Percentiles rank a stretch among this genome's conserved stretches.
Evolutionary conservation across 2,888 invertebrate genomes (phyloP).

Genomic region (Venusia cambrica): DNA sequence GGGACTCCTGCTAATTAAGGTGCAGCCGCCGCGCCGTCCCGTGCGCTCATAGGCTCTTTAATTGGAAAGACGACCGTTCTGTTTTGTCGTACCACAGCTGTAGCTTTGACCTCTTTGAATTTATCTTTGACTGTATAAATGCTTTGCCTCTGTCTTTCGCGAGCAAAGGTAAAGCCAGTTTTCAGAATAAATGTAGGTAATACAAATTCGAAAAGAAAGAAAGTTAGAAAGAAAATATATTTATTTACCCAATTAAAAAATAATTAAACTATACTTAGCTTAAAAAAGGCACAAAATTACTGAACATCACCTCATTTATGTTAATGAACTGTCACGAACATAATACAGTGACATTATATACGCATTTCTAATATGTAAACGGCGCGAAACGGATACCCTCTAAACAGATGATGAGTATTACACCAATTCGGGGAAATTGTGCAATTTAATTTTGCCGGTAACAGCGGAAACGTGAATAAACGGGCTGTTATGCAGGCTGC

Average conservation of each 20-base stretch:
- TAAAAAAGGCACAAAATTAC: too few species aligned
- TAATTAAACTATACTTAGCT: too few species aligned
- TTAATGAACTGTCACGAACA: constrained; percentile 14
- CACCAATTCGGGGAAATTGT: constrained; percentile 28
- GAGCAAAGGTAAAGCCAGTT: constrained; percentile 5
- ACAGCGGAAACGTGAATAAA: constrained; percentile 50
- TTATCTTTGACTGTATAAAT: constrained; percentile 16
- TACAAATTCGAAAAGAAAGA: constrained; percentile 10
- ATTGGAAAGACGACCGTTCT: constrained; percentile 52
- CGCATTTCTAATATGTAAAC: constrained; percentile 4
- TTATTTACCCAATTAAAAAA: too few species aligned
- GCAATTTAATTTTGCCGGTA: constrained; percentile 31
- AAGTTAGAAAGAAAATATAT: too few species aligned
- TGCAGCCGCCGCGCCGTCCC: constrained; percentile 43
- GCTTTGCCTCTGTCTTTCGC: constrained; percentile 8
- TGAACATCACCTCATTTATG: constrained; percentile 7
- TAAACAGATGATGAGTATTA: constrained; percentile 22
- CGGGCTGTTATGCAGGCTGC: constrained; percentile 34
- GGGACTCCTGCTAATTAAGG: constrained; percentile 69
- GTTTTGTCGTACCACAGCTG: constrained; percentile 40
- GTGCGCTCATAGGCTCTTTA: constrained; percentile 37
- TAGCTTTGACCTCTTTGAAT: constrained; percentile 25
- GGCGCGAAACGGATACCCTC: constrained; percentile 1
- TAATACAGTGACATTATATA: constrained; percentile 1
- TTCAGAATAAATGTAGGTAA: constrained; percentile 12